Evolutionary conservation across 1,140 invertebrate species (phyloP).

Genomic region (Helicorthomorpha holstii): DNA sequence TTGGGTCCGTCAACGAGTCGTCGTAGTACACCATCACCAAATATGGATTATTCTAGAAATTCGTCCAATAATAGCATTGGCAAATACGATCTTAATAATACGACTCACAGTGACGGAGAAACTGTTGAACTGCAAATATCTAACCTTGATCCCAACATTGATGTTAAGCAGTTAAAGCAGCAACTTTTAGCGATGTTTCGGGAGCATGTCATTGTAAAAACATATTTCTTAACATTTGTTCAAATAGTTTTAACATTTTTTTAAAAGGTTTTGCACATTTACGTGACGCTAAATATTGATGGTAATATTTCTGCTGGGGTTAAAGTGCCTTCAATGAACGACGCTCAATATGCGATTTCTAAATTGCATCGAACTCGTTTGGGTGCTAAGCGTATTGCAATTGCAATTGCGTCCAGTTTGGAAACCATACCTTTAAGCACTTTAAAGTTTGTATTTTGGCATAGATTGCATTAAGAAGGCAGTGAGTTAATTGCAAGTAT

Average conservation of each 20-base stretch:
- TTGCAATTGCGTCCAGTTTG: constrained; percentile 47
- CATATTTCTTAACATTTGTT: neutral
- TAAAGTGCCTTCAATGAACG: constrained; percentile 42
- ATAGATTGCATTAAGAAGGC: no score
- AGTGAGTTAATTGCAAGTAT: no score
- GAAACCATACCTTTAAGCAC: constrained; percentile 40
- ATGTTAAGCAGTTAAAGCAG: constrained; percentile 46
- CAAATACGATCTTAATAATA: neutral
- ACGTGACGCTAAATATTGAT: constrained; percentile 45
- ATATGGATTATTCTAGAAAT: no score
- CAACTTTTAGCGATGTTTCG: constrained; percentile 44
- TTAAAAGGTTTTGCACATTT: constrained; percentile 43
- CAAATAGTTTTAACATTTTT: neutral
- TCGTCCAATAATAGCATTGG: neutral
- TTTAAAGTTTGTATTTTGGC: constrained; percentile 29
- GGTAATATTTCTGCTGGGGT: constrained; percentile 46
- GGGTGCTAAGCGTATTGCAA: constrained; percentile 62
- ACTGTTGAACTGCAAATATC: constrained; percentile 51
- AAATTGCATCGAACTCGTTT: constrained; percentile 64
- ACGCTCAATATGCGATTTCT: constrained; percentile 65
- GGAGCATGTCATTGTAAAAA: constrained; percentile 44
- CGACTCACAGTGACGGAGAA: neutral
- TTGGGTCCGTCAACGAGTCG: no score
- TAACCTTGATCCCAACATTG: constrained; percentile 58
- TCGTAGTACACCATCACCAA: no score